Percentiles rank a stretch among this genome's conserved stretches.
Conservation (phyloP, 2,113 vertebrate species). For the Pseudopodoces humilis region DNA sequence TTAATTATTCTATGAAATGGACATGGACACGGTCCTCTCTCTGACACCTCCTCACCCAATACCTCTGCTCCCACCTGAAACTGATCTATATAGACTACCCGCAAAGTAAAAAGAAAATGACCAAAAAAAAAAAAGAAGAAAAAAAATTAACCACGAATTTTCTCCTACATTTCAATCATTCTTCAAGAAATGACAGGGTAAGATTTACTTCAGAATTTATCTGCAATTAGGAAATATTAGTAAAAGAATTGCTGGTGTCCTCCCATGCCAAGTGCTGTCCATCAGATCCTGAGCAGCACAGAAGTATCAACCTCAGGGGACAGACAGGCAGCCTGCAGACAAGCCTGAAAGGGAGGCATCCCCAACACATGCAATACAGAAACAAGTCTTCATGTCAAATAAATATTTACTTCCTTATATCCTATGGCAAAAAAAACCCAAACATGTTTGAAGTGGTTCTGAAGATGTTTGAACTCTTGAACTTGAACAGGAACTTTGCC, state of each 20-base stretch:
- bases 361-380: neutral
- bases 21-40: neutral
- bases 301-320: neutral
- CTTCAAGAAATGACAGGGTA: neutral
- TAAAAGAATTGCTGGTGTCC: neutral
- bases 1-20: neutral
- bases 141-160: neutral
- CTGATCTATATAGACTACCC: neutral
- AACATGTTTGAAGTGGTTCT: neutral
- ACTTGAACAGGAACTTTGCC: neutral
- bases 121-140: too few relatives aligned
- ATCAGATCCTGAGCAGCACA: neutral
- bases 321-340: neutral
- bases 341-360: neutral
- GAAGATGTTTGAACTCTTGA: neutral
- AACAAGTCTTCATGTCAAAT: fast-evolving
- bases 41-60: neutral
- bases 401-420: neutral
- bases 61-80: neutral
- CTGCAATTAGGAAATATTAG: neutral
- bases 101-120: neutral
- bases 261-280: neutral
- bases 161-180: neutral
- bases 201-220: neutral
- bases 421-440: neutral